A percentile compares a stretch with the other conserved stretches of the same genome.
These are phyloP conservation scores for Paradoxurus hermaphroditus DNA, from an alignment of 2,113 vertebrate species.

Conservation along the genomic window DNA sequence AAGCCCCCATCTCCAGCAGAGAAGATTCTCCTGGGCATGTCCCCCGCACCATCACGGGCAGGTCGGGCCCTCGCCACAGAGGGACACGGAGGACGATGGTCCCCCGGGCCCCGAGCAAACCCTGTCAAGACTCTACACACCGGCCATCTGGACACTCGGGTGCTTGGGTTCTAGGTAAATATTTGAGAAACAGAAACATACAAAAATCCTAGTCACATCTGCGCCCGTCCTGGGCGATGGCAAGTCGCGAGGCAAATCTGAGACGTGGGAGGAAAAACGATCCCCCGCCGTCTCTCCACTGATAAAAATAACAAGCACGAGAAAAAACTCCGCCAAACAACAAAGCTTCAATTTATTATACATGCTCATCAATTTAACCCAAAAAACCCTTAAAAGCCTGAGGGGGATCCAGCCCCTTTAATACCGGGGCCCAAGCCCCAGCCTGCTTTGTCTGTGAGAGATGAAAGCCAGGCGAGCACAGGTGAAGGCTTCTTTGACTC, in stretches of 20 bases:
- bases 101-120: fast-evolving
- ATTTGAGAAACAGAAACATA: slow-evolving; percentile 6
- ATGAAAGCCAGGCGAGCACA: slow-evolving; percentile 84
- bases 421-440: slow-evolving; percentile 84
- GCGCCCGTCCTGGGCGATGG: slow-evolving; percentile 28
- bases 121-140: background rate
- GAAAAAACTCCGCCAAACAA: slow-evolving; percentile 83
- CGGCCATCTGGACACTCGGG: background rate
- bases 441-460: slow-evolving; percentile 85
- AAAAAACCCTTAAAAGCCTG: slow-evolving; percentile 83
- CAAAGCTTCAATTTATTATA: slow-evolving; percentile 85
- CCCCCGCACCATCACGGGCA: fast-evolving
- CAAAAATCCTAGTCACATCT: background rate
- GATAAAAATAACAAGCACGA: slow-evolving; percentile 80
- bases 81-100: fast-evolving
- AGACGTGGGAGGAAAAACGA: slow-evolving; percentile 43
- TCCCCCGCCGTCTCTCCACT: slow-evolving; percentile 11
- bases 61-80: background rate
- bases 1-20: fast-evolving
- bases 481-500: slow-evolving; percentile 85
- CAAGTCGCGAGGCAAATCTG: slow-evolving; percentile 46
- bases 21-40: fast-evolving
- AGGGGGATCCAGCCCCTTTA: slow-evolving; percentile 84
- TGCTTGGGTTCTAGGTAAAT: background rate
- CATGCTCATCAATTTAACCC: slow-evolving; percentile 83